A percentile compares a stretch with the other conserved stretches of the same genome.
Evolutionary conservation across 2,797 vertebrate genomes (phyloP).

Genomic region (Danio tinwini): DNA sequence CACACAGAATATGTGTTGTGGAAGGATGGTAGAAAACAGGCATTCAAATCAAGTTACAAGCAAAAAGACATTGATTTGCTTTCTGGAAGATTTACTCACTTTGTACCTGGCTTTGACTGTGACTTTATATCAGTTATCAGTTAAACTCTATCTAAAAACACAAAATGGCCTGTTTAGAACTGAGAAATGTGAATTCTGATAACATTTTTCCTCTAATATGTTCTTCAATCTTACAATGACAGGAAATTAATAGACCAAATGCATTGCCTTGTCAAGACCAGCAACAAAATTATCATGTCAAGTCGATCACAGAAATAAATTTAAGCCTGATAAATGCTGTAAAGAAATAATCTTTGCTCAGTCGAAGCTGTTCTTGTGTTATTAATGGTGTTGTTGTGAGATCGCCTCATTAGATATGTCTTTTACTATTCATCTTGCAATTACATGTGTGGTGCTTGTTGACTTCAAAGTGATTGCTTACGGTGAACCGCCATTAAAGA

Average conservation of each 20-base stretch:
- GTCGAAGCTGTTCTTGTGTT: constrained; percentile 22
- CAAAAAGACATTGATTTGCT: neutral
- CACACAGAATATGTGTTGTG: neutral
- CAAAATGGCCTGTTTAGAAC: neutral
- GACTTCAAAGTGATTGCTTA: constrained; percentile 11
- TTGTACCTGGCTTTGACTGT: neutral
- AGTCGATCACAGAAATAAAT: neutral
- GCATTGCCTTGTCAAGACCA: neutral
- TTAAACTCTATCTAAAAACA: neutral
- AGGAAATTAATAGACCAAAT: neutral
- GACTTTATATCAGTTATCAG: neutral
- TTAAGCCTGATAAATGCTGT: neutral
- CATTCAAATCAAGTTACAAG: constrained; percentile 1
- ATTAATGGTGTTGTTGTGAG: constrained; percentile 18
- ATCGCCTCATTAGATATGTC: constrained; percentile 10
- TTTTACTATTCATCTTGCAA: constrained; percentile 31
- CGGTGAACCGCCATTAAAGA: constrained; percentile 11
- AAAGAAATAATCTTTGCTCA: constrained; percentile 30
- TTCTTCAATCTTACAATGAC: neutral
- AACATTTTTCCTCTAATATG: neutral
- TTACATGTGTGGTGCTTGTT: constrained; percentile 3
- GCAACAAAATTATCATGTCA: neutral
- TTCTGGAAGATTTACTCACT: neutral
- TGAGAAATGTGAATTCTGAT: neutral
- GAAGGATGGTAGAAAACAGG: neutral